A percentile compares a stretch with the other conserved stretches of the same genome.
These are phyloP conservation scores for Archivesica marissinica DNA, from an alignment of 1,140 invertebrate species.

Conservation along the genomic window DNA sequence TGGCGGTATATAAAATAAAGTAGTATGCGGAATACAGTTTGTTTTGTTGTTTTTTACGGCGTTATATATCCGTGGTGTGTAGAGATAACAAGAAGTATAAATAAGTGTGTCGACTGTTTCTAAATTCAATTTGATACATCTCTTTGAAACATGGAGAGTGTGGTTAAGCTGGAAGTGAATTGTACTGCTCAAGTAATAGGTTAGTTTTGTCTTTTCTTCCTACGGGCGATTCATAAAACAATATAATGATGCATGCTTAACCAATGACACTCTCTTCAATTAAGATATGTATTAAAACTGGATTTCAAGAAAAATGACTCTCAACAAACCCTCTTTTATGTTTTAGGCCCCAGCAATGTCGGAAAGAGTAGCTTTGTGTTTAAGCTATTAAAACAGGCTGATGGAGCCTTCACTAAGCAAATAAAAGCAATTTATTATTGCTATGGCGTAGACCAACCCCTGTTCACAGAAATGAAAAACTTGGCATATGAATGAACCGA, in stretches of 20 bases:
- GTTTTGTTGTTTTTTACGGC: too few relatives aligned
- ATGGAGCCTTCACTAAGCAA: conserved; percentile 37
- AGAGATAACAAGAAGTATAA: too few relatives aligned
- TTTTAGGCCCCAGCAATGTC: conserved; percentile 39
- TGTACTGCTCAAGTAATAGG: conserved; percentile 39
- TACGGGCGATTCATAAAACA: too few relatives aligned
- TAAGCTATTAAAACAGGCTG: conserved; percentile 29
- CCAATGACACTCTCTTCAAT: too few relatives aligned
- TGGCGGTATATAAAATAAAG: too few relatives aligned
- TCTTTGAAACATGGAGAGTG: conserved; percentile 7
- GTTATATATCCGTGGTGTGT: too few relatives aligned
- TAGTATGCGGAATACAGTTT: too few relatives aligned
- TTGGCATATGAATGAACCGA: conserved; percentile 34
- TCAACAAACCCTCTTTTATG: background rate
- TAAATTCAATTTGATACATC: background rate
- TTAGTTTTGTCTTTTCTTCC: background rate
- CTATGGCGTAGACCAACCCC: conserved; percentile 44
- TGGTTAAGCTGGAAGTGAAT: conserved; percentile 35
- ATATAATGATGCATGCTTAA: too few relatives aligned
- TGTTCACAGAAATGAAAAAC: conserved; percentile 31
- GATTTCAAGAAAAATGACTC: background rate
- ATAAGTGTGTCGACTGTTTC: background rate
- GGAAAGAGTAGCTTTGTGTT: conserved; percentile 36
- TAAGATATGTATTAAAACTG: too few relatives aligned
- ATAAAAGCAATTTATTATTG: conserved; percentile 44